Evolutionary conservation across 1,140 invertebrate species (phyloP), one percentile per base, ranked within the genome.

Genomic region (Chrysopa pallens): DNA sequence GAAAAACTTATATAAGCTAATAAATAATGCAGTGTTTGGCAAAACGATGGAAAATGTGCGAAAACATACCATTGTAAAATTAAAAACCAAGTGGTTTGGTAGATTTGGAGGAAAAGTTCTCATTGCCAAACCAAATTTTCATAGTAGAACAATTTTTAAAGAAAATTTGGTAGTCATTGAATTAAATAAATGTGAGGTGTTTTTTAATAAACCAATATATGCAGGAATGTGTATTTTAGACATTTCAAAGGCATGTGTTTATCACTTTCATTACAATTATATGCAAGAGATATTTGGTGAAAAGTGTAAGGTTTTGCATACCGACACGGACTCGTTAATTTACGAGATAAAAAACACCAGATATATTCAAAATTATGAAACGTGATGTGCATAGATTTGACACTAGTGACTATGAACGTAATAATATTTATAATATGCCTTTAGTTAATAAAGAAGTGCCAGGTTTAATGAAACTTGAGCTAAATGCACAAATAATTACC

Each of bases 401-500:
- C 17, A 23, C 17, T 23, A 39, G 35, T 14, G 41, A 51, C 43
- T 47, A 51, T 42, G 14, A 8, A 29, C 23, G 6, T 7, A 43
- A 46, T 43, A 52, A 52, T 48, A 42, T 42, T 15, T 50, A 37
- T 42, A 13, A 33, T 6, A 52, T 50, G 5, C 46, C 49, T 12
- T 28, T 43, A 29, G 44, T 46, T 33, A 63, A 66, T 47, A 63
- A 62, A 48, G 67, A 68, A 42, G 55, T 63, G 4, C 14, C 64
- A 6, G 63, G 65, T 6, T 59, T 66, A 52, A 58, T 68, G 46
- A 69, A 66, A 53, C 61, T 66, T 55, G 66, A 69, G 51, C 50
- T 48, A 17, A 51, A 50, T 43, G 57, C 57, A 6, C 42, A 42
- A 40, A 50, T 57, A 17, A 52, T 65, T 37, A 44, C 36, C 11